Evolutionary conservation across 1,140 invertebrate genomes (phyloP), one percentile per base, ranked within the genome.

Genomic region (Helicoverpa armigera): DNA sequence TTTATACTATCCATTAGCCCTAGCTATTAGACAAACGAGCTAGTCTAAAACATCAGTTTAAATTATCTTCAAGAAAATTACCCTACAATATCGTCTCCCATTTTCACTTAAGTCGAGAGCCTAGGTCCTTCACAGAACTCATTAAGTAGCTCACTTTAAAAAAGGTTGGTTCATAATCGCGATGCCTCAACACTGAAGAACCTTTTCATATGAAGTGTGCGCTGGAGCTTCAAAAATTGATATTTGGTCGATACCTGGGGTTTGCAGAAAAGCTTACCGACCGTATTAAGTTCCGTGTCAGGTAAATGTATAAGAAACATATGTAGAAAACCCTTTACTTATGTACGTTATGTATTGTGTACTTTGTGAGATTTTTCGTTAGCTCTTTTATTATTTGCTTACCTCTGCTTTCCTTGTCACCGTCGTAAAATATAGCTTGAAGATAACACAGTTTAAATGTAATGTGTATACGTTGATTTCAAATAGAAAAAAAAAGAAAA

Each of bases 221-320:
- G 35, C 16, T 63, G 35, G 63, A 81, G 50, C 75, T 77, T 63
- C 31, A 75, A 82, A 77, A 85, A 85, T 81, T 81, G 79, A 83
- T 81, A 79, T 83, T 83, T 65, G 75, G 58, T 31, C 75, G 78
- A 60, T 54, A 65, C 75, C 70, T 65, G 70, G 53, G 75, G 73
- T 81, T 81, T 73, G 48, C 79, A n/a, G 18, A 78, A 73, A 72
- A 35, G 67, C 73, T 53, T 63, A 54, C 14, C 58, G 54, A 11
- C 61, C 54, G 65, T 76, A 61, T 58, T 76, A 70, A 63, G 51
- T 81, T 65, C 29, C 65, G 53, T 76, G 54, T 56, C 73, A 76
- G 43, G 73, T 63, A 61, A 63, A 48, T 50, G 16, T 29, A 43
- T 7, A 43, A 1, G 35, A 43, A 43, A 43, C 35, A 43, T 23